Evolutionary conservation across 2,888 invertebrate species (phyloP).

Genomic region (Tortricodes alternella): DNA sequence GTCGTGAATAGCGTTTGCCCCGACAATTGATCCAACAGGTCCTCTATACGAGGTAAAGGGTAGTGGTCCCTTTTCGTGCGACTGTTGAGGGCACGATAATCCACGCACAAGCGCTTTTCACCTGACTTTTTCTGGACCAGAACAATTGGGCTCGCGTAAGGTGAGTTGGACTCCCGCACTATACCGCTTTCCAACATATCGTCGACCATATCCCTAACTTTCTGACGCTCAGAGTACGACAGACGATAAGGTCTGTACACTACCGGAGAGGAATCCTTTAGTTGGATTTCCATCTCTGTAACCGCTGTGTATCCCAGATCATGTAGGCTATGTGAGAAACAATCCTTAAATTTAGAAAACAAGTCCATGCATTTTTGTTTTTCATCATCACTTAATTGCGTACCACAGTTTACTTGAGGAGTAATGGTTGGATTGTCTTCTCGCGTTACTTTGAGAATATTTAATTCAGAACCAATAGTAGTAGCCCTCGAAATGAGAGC

Average conservation of each 20-base stretch:
- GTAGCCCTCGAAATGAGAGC: background rate
- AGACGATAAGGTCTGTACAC: constrained; percentile 34
- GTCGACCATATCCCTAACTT: constrained; percentile 27
- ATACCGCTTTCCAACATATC: constrained; percentile 33
- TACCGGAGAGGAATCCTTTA: constrained; percentile 31
- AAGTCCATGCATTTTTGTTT: background rate
- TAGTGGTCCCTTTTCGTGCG: constrained; percentile 33
- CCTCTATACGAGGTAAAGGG: constrained; percentile 43
- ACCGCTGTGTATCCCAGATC: constrained; percentile 28
- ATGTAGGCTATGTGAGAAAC: constrained; percentile 25
- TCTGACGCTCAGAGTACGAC: constrained; percentile 24
- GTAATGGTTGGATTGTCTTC: background rate
- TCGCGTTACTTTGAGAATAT: too few species aligned
- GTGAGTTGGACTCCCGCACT: too few species aligned
- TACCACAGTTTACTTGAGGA: background rate
- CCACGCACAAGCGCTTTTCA: too few species aligned
- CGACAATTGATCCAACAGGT: constrained; percentile 42
- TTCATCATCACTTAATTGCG: background rate
- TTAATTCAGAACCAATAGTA: background rate
- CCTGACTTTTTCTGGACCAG: constrained; percentile 27
- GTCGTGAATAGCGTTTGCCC: constrained; percentile 40
- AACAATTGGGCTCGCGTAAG: constrained; percentile 33
- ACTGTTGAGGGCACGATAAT: too few species aligned
- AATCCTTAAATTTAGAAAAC: constrained; percentile 13
- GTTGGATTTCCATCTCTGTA: constrained; percentile 30